These are phyloP conservation scores for Armadillidium nasatum DNA, from an alignment of 1,140 invertebrate genomes.

Conservation along the genomic window DNA sequence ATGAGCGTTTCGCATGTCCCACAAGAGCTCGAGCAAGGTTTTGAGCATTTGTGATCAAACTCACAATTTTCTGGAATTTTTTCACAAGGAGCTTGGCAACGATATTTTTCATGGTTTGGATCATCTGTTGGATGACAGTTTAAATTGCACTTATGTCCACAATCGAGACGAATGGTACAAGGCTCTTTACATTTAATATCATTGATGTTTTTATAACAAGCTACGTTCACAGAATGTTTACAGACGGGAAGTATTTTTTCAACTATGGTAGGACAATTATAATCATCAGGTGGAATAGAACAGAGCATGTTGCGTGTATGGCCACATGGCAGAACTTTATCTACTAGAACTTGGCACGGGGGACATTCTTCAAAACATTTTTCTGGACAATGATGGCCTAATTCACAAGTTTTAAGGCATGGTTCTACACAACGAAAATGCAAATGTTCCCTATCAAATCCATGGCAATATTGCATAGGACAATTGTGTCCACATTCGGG, in stretches of 20 bases:
- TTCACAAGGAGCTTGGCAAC: conserved; percentile 25
- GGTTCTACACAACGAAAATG: conserved; percentile 9
- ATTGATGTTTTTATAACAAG: not conserved
- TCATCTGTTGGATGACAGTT: conserved; percentile 29
- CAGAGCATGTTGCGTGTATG: conserved; percentile 33
- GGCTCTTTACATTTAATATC: not conserved
- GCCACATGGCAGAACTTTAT: conserved; percentile 33
- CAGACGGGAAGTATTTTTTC: not conserved
- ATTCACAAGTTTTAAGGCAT: conserved; percentile 31
- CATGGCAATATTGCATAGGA: conserved; percentile 44
- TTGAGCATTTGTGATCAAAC: not conserved
- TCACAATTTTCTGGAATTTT: not conserved
- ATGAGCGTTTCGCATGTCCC: not conserved
- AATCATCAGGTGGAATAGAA: not conserved
- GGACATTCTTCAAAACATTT: conserved; percentile 30
- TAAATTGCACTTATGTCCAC: conserved; percentile 34
- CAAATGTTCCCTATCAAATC: conserved; percentile 25
- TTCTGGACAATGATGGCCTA: conserved; percentile 28
- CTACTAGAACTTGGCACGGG: conserved; percentile 18
- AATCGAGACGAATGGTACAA: conserved; percentile 30
- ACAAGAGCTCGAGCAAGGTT: not conserved
- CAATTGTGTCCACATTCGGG: conserved; percentile 48
- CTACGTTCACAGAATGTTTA: not conserved
- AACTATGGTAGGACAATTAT: conserved; percentile 2
- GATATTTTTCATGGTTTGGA: conserved; percentile 28